These are phyloP conservation scores for Rhynchotus rufescens DNA, from an alignment of 2,797 vertebrate genomes.

Conservation along the genomic window DNA sequence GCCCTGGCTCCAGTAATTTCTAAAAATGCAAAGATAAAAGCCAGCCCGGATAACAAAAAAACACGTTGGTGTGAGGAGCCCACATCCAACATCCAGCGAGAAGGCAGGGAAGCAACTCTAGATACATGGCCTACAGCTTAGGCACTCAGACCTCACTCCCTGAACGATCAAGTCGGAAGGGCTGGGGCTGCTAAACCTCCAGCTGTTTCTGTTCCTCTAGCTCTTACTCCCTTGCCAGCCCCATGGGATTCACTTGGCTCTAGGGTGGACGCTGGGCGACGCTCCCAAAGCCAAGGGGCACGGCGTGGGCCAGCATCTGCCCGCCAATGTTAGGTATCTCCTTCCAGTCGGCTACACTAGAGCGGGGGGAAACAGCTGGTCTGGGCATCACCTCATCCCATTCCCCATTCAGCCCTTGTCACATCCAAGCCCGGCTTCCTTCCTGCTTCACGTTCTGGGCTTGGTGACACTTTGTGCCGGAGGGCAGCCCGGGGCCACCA, in stretches of 20 bases:
- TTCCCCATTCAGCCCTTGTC: background rate
- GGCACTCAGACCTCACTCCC: background rate
- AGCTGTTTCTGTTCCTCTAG: background rate
- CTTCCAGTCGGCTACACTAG: background rate
- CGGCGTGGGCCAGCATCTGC: too few relatives aligned
- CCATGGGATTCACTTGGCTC: background rate
- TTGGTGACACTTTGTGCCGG: background rate
- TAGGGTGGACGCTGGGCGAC: background rate
- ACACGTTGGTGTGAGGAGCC: background rate
- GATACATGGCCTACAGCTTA: background rate
- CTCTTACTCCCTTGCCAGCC: rapidly evolving
- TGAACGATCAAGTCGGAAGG: background rate
- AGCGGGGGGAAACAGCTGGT: background rate
- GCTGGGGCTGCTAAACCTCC: background rate
- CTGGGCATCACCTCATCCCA: background rate
- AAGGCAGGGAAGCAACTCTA: background rate
- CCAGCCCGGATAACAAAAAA: background rate
- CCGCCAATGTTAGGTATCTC: background rate
- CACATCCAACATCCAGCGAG: background rate
- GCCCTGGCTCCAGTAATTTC: slow-evolving; percentile 48
- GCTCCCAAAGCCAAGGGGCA: background rate
- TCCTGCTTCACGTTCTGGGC: background rate
- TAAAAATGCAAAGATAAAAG: slow-evolving; percentile 18
- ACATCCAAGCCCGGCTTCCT: background rate
- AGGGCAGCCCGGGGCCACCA: background rate